Evolutionary conservation across 2,797 vertebrate genomes (phyloP).

Genomic region (Pseudochirops cupreus): DNA sequence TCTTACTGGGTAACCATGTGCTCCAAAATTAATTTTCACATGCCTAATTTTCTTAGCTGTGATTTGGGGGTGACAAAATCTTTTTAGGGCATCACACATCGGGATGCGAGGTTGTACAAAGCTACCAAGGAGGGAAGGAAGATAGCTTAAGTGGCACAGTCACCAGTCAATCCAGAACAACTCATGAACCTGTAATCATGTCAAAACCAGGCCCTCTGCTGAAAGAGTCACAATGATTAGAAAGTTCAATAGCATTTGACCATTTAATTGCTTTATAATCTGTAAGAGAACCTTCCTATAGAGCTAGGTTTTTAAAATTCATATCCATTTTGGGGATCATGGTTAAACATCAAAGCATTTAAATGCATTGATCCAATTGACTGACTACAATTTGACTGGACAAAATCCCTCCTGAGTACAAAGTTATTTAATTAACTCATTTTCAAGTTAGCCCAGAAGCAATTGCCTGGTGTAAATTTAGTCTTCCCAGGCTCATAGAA

Average conservation of each 20-base stretch:
- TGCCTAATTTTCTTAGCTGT: conserved; percentile 35
- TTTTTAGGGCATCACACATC: conserved; percentile 36
- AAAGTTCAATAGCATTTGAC: conserved; percentile 24
- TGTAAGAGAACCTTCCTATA: neutral
- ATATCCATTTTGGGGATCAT: conserved; percentile 51
- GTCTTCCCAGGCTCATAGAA: conserved; percentile 62
- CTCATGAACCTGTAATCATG: conserved; percentile 32
- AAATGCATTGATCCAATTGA: conserved; percentile 66
- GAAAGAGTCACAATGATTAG: neutral
- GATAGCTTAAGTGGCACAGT: neutral
- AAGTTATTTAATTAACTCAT: conserved; percentile 76
- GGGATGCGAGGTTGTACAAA: conserved; percentile 3
- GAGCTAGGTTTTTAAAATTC: neutral
- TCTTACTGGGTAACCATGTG: conserved; percentile 1
- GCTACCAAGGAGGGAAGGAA: conserved; percentile 16
- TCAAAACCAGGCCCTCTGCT: neutral
- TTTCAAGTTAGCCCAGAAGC: conserved; percentile 70
- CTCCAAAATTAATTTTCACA: neutral
- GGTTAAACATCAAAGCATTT: conserved; percentile 60
- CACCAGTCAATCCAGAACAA: conserved; percentile 21
- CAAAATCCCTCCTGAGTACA: conserved; percentile 54
- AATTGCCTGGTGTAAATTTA: conserved; percentile 65
- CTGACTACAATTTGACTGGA: conserved; percentile 63
- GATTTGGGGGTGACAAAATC: conserved; percentile 8
- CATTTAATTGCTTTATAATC: neutral